Evolutionary conservation across 2,113 vertebrate species (phyloP), one percentile per base, ranked within the genome.

Genomic region (Passerina amoena): DNA sequence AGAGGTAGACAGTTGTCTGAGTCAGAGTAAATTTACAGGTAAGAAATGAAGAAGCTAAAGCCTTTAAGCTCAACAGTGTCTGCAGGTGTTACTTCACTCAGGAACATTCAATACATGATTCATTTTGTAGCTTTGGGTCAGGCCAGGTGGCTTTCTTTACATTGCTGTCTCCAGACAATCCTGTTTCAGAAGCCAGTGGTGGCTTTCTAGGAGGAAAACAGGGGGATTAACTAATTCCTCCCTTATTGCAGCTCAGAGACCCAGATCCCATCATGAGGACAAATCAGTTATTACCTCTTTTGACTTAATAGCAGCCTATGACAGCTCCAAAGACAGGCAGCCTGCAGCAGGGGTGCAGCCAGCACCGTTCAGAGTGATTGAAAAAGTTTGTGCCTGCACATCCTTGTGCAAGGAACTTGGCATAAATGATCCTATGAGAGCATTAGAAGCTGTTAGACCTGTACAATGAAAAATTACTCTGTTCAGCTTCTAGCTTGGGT

Each of bases 401-500:
- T 72, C 38, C 27, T 86, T 22, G 33, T 63, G 64, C 0, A 0
- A 83, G 72, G 47, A 93, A 31, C 33, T 70, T 90, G 68, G 71
- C 64, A 54, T 66, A 88, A 88, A 69, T 35, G 27, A 3, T 59
- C 38, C 47, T 90, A 14, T 3, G 6, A 77, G 71, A 90, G 53
- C 59, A 44, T 37, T 48, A 69, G 24, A 50, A 37, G 53, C 53
- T 79, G 23, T 68, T 72, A 90, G 84, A 60, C 38, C 64, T 11
- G 4, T 47, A 75, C 76, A 95, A 83, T 1, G 30, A 94, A 81
- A 94, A 88, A 30, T 92, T 59, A 88, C 33, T 75, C 77, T 75
- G 42, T 66, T 88, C 88, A 84, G 60, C 80, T 95, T 90, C 91
- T 93, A 88, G 44, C 72, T 92, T 93, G 88, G 94, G 95, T 95